Conservation (phyloP, 2,797 vertebrate species). For the Rhynchotus rufescens region DNA sequence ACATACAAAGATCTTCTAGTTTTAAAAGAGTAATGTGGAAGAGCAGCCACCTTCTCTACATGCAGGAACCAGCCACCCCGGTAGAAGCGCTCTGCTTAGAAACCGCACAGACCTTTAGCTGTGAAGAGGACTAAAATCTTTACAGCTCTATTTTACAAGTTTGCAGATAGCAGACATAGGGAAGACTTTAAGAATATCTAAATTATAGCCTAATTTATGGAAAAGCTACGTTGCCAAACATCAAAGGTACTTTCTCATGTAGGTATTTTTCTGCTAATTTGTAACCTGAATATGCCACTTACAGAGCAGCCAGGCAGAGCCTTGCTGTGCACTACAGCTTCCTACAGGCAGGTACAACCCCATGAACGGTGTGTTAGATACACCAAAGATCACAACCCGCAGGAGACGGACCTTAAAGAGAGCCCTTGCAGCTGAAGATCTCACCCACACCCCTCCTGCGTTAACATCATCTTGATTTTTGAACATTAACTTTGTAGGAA, state of each 20-base stretch:
- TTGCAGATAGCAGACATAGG: not conserved
- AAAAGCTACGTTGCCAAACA: not conserved
- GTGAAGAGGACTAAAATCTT: not conserved
- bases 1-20: not conserved
- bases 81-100: not conserved
- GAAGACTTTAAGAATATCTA: not conserved
- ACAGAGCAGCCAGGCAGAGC: not conserved
- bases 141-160: not conserved
- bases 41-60: not conserved
- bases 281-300: not conserved
- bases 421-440: not conserved
- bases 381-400: not conserved
- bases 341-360: not conserved
- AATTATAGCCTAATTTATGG: not conserved
- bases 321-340: fast-evolving
- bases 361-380: fast-evolving
- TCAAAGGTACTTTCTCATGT: not conserved
- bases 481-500: not conserved
- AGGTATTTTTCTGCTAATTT: not conserved
- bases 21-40: not conserved
- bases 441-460: not conserved
- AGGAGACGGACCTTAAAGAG: fast-evolving
- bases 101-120: not conserved
- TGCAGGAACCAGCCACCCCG: not conserved
- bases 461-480: not conserved